These are phyloP conservation scores for Centropristis striata DNA, from an alignment of 2,113 vertebrate species.

Conservation along the genomic window DNA sequence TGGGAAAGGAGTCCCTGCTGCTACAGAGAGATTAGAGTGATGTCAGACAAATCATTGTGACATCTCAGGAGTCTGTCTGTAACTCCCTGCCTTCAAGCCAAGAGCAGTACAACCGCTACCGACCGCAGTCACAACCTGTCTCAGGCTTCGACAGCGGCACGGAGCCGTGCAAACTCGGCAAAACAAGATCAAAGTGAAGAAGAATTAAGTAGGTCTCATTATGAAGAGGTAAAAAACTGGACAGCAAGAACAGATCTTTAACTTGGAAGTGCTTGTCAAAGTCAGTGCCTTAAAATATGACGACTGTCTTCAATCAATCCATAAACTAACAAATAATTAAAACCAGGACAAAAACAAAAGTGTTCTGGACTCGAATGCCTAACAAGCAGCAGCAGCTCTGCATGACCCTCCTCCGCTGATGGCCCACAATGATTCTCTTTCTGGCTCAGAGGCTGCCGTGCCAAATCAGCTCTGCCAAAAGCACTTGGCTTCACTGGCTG, in stretches of 20 bases:
- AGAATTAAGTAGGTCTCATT: background rate
- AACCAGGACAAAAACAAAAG: slow-evolving; percentile 52
- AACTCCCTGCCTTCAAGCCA: slow-evolving; percentile 57
- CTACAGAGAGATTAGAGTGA: slow-evolving; percentile 40
- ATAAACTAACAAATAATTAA: slow-evolving; percentile 37
- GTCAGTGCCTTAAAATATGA: background rate
- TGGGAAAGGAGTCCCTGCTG: slow-evolving; percentile 46
- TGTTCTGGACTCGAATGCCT: slow-evolving; percentile 50
- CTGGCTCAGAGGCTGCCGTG: slow-evolving; percentile 54
- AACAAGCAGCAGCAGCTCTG: slow-evolving; percentile 60
- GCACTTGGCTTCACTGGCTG: slow-evolving; percentile 76
- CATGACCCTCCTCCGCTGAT: slow-evolving; percentile 59
- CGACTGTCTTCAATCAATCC: slow-evolving; percentile 4
- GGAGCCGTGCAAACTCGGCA: background rate
- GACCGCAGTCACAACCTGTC: slow-evolving; percentile 46
- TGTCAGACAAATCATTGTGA: slow-evolving; percentile 58
- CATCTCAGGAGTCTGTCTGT: slow-evolving; percentile 45
- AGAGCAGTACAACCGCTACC: slow-evolving; percentile 27
- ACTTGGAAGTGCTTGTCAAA: slow-evolving; percentile 12
- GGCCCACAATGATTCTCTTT: slow-evolving; percentile 72
- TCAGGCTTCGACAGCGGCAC: slow-evolving; percentile 19
- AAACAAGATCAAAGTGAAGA: background rate
- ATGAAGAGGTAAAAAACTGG: background rate
- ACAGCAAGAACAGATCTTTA: background rate
- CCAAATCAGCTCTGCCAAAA: slow-evolving; percentile 75